These are phyloP conservation scores for Drosophila santomea DNA, from an alignment of 1,140 invertebrate species.

Conservation along the genomic window DNA sequence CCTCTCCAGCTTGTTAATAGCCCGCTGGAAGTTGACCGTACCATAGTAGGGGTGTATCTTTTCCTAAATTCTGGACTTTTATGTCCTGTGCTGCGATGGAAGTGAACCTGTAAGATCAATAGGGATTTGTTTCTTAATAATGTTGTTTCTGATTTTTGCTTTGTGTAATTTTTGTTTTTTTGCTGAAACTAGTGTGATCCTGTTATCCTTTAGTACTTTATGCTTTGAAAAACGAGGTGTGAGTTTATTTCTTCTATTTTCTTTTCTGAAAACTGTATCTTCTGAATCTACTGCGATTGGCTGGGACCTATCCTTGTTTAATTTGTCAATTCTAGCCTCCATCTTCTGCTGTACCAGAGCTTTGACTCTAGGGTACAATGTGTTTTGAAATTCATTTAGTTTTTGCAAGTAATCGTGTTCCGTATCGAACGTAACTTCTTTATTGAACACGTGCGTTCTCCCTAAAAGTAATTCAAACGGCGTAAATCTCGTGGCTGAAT, in stretches of 20 bases:
- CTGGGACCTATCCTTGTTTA: not conserved
- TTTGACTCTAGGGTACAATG: no score
- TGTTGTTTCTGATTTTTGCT: not conserved
- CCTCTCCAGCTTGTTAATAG: no score
- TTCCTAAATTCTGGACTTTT: slow-evolving; percentile 7
- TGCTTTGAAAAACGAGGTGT: slow-evolving; percentile 12
- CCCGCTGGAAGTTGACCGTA: no score
- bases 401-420: no score
- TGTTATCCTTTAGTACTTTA: slow-evolving; percentile 1
- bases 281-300: not conserved
- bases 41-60: no score
- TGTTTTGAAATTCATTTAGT: no score
- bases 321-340: slow-evolving; percentile 3
- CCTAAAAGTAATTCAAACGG: no score
- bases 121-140: not conserved
- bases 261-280: not conserved
- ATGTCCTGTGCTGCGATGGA: not conserved
- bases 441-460: no score
- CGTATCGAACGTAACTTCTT: no score
- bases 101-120: no score
- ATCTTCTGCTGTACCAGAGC: no score
- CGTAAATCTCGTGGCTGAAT: no score
- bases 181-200: not conserved
- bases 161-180: slow-evolving; percentile 9
- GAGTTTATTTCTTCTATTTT: slow-evolving; percentile 17